Evolutionary conservation across 2,797 vertebrate genomes (phyloP), one percentile per base, ranked within the genome.

Genomic region (Phrynocephalus guinanensis): DNA sequence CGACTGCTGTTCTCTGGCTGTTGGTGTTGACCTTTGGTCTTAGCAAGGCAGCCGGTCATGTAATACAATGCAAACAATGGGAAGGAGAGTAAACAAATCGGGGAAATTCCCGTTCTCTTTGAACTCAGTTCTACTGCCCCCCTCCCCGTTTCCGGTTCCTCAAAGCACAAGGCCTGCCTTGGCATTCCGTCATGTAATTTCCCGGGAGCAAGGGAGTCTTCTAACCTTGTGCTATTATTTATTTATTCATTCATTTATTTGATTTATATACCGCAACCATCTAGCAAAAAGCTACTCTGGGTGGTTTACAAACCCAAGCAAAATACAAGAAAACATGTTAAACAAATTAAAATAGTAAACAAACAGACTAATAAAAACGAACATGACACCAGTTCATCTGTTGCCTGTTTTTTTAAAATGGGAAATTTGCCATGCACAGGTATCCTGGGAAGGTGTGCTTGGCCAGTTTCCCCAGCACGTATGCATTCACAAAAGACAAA

Each of bases 1-100:
- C 72, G 18, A 18, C 16, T 16, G 28, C n/a, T 83, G 48, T 50
- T 83, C 86, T 70, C 67, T 78, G 72, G 83, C 30, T 63, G 38
- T 44, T 44, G 15, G n/a, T 87, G 66, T 71, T 30, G 70, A 63
- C 75, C 38, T 88, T 63, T 88, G 82, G 73, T 63, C 82, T 71
- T 83, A 11, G 52, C 26, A 16, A 88, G n/a, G 8, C 67, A 48
- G 67, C 8, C 66, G 30, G 50, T 79, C 33, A 28, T 88, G 56
- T 78, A 30, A 72, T 63, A 20, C 75, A 71, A 2, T 71, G 33
- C 66, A 87, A 63, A 66, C 82, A 88, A 28, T 63, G 52, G 15
- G 50, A 79, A 79, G 33, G 33, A 38, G 79, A 72, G 67, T 11
- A 84, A 20, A 83, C 33, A 66, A 84, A 18, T 8, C 9, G 38